These are phyloP conservation scores for Peromyscus nudipes DNA, from an alignment of 2,797 vertebrate species.

Conservation along the genomic window DNA sequence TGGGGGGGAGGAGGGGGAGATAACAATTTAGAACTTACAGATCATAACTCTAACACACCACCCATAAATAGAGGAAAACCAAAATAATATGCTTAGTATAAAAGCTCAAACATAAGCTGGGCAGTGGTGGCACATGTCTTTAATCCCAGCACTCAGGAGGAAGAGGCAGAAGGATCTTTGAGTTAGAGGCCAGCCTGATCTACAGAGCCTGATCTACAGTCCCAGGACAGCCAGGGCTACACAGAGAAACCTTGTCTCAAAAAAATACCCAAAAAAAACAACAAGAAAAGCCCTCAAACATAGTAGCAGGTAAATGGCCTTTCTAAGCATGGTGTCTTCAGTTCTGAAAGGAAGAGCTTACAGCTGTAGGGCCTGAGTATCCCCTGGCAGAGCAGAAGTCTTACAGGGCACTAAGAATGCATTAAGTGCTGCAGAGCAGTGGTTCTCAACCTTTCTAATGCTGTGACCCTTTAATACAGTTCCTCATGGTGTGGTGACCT, in stretches of 20 bases:
- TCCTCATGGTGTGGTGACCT: background rate
- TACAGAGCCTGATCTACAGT: too few species aligned
- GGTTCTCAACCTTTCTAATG: background rate
- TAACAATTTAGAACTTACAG: background rate
- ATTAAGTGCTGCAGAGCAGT: background rate
- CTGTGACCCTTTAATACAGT: background rate
- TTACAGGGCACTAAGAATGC: background rate
- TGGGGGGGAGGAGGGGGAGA: too few species aligned
- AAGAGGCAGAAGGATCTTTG: too few species aligned
- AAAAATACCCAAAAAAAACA: background rate
- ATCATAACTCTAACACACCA: constrained; percentile 27
- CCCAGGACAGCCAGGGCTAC: too few species aligned
- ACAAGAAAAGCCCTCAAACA: background rate
- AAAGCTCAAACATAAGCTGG: constrained; percentile 34
- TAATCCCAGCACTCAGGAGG: too few species aligned
- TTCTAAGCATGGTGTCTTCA: background rate
- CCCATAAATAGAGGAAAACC: background rate
- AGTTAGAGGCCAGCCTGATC: too few species aligned
- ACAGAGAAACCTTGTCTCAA: too few species aligned
- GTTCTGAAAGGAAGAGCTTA: background rate
- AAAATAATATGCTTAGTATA: constrained; percentile 9
- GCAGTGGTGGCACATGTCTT: too few species aligned
- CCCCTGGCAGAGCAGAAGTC: background rate
- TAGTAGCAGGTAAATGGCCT: background rate
- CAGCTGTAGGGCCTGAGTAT: background rate